Base-by-base conservation (phyloP, 2,888 invertebrate genomes). In the Zelleria hepariella region DNA sequence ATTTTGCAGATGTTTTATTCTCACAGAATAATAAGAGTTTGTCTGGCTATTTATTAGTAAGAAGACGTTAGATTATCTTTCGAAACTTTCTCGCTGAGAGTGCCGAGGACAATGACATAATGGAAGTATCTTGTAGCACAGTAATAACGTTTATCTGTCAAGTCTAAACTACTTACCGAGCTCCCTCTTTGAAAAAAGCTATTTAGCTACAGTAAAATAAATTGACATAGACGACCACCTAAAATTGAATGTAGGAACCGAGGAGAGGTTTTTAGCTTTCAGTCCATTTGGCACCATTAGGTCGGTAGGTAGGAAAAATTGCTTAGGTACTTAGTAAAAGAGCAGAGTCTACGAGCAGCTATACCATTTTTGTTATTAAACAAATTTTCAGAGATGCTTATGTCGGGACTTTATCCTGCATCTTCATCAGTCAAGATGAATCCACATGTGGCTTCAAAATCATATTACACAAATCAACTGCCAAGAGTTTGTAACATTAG, bases 91-190 rank as follows among this genome's bases (percentile, higher is more conserved):
- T 15, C 32, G 2, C 10, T 42, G 32, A n/a, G n/a, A n/a, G n/a
- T n/a, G n/a, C n/a, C n/a, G n/a, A n/a, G n/a, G n/a, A n/a, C n/a
- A n/a, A n/a, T n/a, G 15, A 15, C 15, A 15, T 25, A 77, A 78
- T 78, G 78, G 78, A 77, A 72, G 69, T 73, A 67, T 68, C 75
- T 64, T 78, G 78, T 78, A 66, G n/a, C n/a, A n/a, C n/a, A n/a
- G 68, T 69, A 70, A 75, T 71, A 73, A 73, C 68, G 71, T 70
- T 71, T 52, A 71, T 66, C 67, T 69, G 71, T 73, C 75, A 72
- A 69, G 66, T 68, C 66, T 67, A 68, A 74, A 75, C 72, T 70
- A 72, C 68, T 66, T 64, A 63, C 66, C 64, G 64, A 64, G 64
- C 64, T 65, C 66, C 70, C 72, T 71, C 68, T 68, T 67, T 65